Conservation (phyloP, 1,140 invertebrate genomes). For the Vanessa atalanta region DNA sequence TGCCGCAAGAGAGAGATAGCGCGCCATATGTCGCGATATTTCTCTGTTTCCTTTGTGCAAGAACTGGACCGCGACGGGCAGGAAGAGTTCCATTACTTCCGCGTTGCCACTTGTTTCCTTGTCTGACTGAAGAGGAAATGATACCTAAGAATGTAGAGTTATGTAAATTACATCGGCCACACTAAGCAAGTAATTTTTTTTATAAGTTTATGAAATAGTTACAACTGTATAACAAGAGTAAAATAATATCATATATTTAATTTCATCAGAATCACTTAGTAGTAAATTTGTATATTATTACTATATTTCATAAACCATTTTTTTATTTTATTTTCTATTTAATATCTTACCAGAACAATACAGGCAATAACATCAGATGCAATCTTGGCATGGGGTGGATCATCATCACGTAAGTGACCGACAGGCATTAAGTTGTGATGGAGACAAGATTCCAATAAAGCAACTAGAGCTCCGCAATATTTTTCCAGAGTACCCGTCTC, state of each 20-base stretch:
- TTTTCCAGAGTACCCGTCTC: constrained; percentile 93
- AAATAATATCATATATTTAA: too few relatives aligned
- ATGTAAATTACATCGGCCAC: not conserved
- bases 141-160: constrained; percentile 51
- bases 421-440: constrained; percentile 92
- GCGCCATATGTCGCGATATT: constrained; percentile 92
- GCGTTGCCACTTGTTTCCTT: constrained; percentile 93
- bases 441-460: constrained; percentile 91
- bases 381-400: constrained; percentile 97
- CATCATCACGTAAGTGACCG: constrained; percentile 86
- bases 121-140: constrained; percentile 72
- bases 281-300: too few relatives aligned
- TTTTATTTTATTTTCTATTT: too few relatives aligned
- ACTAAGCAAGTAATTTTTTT: too few relatives aligned
- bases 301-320: too few relatives aligned
- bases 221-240: too few relatives aligned
- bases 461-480: constrained; percentile 90
- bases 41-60: constrained; percentile 94
- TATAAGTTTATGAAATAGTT: not conserved
- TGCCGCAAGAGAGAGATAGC: constrained; percentile 95
- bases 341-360: constrained; percentile 90
- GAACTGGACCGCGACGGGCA: constrained; percentile 95
- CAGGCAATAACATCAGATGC: constrained; percentile 96
- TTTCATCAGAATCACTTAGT: too few relatives aligned
- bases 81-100: constrained; percentile 92